Evolutionary conservation across 2,113 vertebrate species (phyloP), one percentile per base, ranked within the genome.

Genomic region (Manacus vitellinus): DNA sequence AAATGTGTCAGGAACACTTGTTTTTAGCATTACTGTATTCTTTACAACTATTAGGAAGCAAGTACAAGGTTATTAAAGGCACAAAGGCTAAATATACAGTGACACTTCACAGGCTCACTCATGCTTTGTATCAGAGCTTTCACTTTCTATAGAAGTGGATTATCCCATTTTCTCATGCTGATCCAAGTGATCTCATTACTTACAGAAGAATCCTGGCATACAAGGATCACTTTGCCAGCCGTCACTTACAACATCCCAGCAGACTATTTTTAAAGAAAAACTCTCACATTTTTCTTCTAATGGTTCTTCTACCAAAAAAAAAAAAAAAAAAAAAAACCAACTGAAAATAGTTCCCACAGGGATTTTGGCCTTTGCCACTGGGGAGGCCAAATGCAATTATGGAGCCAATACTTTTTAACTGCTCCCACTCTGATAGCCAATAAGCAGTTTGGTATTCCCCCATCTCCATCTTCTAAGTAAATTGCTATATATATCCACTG

Each of bases 101-200:
- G 88, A 88, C 87, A 89, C 70, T 94, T 97, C 90, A 83, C 78
- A 82, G 79, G 86, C 84, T 93, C 89, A 56, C 83, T 86, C 87
- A 77, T 59, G 80, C 65, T 85, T 94, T 77, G 66, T 66, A 52
- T 55, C 47, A 92, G 78, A 85, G 72, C 91, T 96, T 94, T 92
- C 83, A 71, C 81, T 96, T 91, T 67, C 88, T 85, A 33, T 55
- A 82, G 88, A 61, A 85, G 68, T 92, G 68, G 75, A 91, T 97
- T 95, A 94, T 94, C 75, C 88, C 73, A 47, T 95, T 96, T 94
- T 93, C 88, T 92, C 77, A 66, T 93, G 91, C 85, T 92, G 91
- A 94, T 92, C 83, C 88, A 95, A 95, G 92, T 89, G 92, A 96
- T 95, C 95, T 95, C 95, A 95, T 85, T 94, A 88, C 85, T 92